Conservation (phyloP, 2,113 vertebrate species). For the Clarias macrocephalus region DNA sequence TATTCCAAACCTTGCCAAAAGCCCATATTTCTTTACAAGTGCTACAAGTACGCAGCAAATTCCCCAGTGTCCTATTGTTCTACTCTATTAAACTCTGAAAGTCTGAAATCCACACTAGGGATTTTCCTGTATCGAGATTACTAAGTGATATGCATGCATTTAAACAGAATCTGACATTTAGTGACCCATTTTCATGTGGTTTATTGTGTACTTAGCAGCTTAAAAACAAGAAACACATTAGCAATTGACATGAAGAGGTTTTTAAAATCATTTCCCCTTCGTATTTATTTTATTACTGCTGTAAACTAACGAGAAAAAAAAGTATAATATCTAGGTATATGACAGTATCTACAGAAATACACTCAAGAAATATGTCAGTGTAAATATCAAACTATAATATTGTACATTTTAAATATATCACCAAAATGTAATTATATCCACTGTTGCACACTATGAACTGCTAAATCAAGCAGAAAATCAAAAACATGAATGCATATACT, state of each 20-base stretch:
- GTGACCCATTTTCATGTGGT: background rate
- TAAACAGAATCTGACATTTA: background rate
- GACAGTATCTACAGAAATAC: background rate
- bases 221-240: slow-evolving; percentile 1
- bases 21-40: too few relatives aligned
- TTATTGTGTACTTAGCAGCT: background rate
- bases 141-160: background rate
- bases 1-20: slow-evolving; percentile 44
- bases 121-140: background rate
- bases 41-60: background rate
- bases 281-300: background rate
- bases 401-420: background rate
- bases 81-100: too few relatives aligned
- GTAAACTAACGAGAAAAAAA: background rate
- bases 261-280: background rate
- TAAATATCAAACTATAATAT: background rate
- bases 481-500: background rate
- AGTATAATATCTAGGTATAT: background rate
- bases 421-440: background rate
- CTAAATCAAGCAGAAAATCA: background rate
- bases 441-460: background rate
- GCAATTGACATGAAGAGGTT: slow-evolving; percentile 11
- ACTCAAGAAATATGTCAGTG: background rate
- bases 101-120: too few relatives aligned
- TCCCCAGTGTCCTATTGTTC: too few relatives aligned